phyloP scores from a whole-genome alignment of 2,797 vertebrate genomes.

The Pangasius macronema region DNA sequence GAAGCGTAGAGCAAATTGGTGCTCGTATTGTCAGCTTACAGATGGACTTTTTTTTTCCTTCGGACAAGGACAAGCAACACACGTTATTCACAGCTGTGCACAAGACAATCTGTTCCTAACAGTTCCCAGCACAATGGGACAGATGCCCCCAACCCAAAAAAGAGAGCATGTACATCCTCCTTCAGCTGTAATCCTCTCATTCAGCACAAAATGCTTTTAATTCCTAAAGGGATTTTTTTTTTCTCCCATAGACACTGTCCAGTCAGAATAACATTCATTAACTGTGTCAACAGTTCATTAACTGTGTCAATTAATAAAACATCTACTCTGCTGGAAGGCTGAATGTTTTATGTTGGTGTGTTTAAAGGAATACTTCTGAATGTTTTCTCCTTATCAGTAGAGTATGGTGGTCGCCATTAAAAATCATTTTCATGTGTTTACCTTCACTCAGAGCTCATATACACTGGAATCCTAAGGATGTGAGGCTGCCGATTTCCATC shows the following conservation, averaged over 20 bases:
- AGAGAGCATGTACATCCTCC: constrained; percentile 22
- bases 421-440: neutral
- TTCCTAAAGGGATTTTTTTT: constrained; percentile 33
- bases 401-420: neutral
- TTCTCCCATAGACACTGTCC: neutral
- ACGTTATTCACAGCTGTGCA: constrained; percentile 23
- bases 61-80: neutral
- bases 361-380: neutral
- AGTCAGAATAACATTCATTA: constrained; percentile 28
- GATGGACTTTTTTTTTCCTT: neutral
- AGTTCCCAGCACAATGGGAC: constrained; percentile 42
- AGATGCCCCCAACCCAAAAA: constrained; percentile 34
- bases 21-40: neutral
- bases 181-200: constrained; percentile 26
- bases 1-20: neutral
- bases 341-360: neutral
- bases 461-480: neutral
- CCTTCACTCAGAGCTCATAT: neutral
- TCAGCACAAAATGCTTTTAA: constrained; percentile 26
- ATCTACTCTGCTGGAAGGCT: neutral
- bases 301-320: neutral
- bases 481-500: neutral
- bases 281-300: neutral
- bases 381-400: neutral
- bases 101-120: constrained; percentile 49